Conservation (phyloP, 2,113 vertebrate species). For the Aspiorhynchus laticeps region DNA sequence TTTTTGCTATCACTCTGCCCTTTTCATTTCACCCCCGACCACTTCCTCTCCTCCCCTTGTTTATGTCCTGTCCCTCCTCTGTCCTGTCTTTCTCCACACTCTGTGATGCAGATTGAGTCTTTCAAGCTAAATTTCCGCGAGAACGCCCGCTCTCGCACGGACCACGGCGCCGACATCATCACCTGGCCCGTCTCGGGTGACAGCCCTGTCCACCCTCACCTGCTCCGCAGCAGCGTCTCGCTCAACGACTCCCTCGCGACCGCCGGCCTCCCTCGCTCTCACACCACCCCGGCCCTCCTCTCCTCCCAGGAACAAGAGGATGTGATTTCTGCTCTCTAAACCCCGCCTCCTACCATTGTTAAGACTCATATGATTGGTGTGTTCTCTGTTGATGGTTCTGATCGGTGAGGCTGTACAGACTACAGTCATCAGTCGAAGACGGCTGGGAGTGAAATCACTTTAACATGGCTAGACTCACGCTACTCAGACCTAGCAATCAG, state of each 20-base stretch:
- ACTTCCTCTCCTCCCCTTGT: slow-evolving; percentile 49
- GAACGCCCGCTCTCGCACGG: slow-evolving; percentile 85
- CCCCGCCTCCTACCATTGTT: slow-evolving; percentile 9
- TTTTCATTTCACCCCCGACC: slow-evolving; percentile 61
- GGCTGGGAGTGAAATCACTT: background rate
- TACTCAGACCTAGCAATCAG: background rate
- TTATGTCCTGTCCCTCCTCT: slow-evolving; percentile 71
- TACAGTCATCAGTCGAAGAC: background rate
- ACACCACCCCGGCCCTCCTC: slow-evolving; percentile 54
- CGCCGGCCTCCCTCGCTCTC: slow-evolving; percentile 49
- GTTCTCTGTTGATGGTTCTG: background rate
- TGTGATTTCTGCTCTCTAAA: slow-evolving; percentile 25
- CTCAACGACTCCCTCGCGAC: slow-evolving; percentile 68
- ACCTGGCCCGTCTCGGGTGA: slow-evolving; percentile 76
- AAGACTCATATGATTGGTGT: slow-evolving; percentile 25
- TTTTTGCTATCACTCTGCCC: slow-evolving; percentile 87
- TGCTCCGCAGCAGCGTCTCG: slow-evolving; percentile 64
- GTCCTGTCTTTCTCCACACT: slow-evolving; percentile 61
- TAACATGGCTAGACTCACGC: slow-evolving; percentile 2
- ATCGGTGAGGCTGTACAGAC: background rate
- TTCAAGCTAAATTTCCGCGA: slow-evolving; percentile 89
- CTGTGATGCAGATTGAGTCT: slow-evolving; percentile 93
- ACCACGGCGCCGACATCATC: slow-evolving; percentile 87
- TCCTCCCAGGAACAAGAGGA: slow-evolving; percentile 55
- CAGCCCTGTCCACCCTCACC: slow-evolving; percentile 69